Percentiles rank a stretch among this genome's conserved stretches.
Evolutionary conservation across 30 jellyfish, hydroid and myxozoan species (phyloP).

Genomic region (Aurelia sp.): DNA sequence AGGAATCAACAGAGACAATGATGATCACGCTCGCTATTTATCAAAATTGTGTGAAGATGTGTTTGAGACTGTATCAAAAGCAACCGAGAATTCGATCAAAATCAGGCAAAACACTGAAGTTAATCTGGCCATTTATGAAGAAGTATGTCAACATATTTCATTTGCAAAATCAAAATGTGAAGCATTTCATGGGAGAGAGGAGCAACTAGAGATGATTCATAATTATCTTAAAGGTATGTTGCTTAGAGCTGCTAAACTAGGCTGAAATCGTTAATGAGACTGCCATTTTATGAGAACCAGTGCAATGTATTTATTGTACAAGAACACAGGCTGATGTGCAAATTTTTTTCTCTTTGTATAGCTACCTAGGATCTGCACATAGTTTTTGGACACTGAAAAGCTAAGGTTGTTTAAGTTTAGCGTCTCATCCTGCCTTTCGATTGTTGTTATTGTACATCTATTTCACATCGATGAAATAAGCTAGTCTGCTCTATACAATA

Average conservation of each 20-base stretch:
- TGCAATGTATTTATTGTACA: too few relatives aligned
- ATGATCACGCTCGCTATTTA: constrained; percentile 58
- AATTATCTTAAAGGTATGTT: constrained; percentile 55
- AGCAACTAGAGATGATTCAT: constrained; percentile 54
- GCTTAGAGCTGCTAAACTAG: background rate
- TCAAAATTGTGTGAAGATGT: constrained; percentile 62
- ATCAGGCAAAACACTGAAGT: constrained; percentile 50
- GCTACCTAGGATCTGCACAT: too few relatives aligned
- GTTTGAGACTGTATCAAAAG: constrained; percentile 30
- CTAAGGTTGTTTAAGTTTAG: too few relatives aligned
- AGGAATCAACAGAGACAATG: constrained; percentile 55
- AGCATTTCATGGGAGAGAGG: constrained; percentile 68
- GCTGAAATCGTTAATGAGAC: background rate
- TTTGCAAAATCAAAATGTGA: constrained; percentile 77
- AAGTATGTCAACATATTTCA: constrained; percentile 64
- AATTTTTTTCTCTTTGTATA: too few relatives aligned
- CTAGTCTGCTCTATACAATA: too few relatives aligned
- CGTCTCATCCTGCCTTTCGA: too few relatives aligned
- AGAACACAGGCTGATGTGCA: too few relatives aligned
- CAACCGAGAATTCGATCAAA: constrained; percentile 38
- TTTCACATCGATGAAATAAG: too few relatives aligned
- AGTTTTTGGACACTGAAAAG: too few relatives aligned
- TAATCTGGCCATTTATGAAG: constrained; percentile 54
- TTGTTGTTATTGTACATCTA: too few relatives aligned
- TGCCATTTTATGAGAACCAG: too few relatives aligned